Conservation (phyloP, 1,140 invertebrate genomes). For the Hycleus cichorii region DNA sequence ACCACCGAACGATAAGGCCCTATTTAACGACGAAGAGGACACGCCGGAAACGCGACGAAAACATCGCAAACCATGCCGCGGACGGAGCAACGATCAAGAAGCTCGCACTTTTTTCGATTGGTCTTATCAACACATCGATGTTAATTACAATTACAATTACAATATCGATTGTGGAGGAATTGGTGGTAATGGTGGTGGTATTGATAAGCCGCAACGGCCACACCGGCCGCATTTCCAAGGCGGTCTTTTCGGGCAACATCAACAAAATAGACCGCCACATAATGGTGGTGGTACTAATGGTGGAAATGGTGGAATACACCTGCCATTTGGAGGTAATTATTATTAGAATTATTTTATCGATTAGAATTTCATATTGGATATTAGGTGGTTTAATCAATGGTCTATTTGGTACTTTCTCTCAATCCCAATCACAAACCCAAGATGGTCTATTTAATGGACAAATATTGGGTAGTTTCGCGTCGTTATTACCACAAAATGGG, state of each 20-base stretch:
- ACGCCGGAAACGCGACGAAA: neutral
- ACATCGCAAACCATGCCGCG: slow-evolving; percentile 2
- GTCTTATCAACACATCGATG: slow-evolving; percentile 1
- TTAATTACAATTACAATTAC: slow-evolving; percentile 16
- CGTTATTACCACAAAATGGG: slow-evolving; percentile 1
- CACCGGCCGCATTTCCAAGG: neutral
- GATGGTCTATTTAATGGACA: neutral
- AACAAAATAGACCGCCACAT: neutral
- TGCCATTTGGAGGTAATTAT: neutral
- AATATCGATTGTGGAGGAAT: slow-evolving; percentile 10
- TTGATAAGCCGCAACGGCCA: neutral
- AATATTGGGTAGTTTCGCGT: neutral
- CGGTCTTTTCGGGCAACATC: neutral
- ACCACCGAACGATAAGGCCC: slow-evolving; percentile 1
- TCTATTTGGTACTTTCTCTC: neutral
- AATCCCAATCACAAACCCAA: neutral
- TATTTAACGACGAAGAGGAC: neutral
- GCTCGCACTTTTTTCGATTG: slow-evolving; percentile 13
- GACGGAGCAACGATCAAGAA: neutral
- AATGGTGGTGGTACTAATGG: too few relatives aligned
- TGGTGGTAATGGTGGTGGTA: neutral
- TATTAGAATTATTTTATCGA: neutral
- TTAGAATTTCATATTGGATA: neutral
- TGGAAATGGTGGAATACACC: neutral
- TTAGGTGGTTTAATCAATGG: neutral